phyloP scores from a whole-genome alignment of 1,140 invertebrate genomes.

The Sogatella furcifera region DNA sequence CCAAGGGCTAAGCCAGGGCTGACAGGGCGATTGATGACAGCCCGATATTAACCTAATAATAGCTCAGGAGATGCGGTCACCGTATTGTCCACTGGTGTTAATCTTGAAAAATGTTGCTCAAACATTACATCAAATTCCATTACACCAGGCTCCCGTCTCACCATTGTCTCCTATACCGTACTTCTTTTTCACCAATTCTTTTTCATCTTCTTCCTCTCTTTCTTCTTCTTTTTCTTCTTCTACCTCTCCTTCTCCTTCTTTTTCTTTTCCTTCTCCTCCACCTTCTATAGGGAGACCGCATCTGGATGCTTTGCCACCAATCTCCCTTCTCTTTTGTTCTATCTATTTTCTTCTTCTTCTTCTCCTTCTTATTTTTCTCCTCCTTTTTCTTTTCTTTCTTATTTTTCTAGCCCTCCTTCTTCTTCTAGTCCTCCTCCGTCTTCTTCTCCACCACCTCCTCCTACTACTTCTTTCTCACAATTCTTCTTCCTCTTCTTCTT shows the following conservation, averaged over 20 bases:
- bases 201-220: background rate
- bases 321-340: background rate
- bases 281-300: too few relatives aligned
- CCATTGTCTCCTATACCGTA: too few relatives aligned
- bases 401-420: too few relatives aligned
- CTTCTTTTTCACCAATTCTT: too few relatives aligned
- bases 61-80: background rate
- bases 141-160: background rate
- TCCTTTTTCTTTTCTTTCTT: too few relatives aligned
- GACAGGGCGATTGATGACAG: constrained; percentile 2
- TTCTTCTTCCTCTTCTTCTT: too few relatives aligned
- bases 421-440: too few relatives aligned
- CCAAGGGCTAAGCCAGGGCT: background rate
- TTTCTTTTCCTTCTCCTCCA: too few relatives aligned
- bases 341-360: background rate
- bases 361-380: too few relatives aligned
- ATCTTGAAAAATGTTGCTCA: constrained; percentile 4
- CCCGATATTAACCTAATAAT: constrained; percentile 3
- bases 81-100: background rate
- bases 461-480: background rate
- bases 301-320: background rate
- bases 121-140: constrained; percentile 4
- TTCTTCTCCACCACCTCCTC: too few relatives aligned
- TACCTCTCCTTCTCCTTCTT: background rate
- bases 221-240: background rate